Evolutionary conservation across 2,888 invertebrate genomes (phyloP).

Genomic region (Drosophila algonquin): DNA sequence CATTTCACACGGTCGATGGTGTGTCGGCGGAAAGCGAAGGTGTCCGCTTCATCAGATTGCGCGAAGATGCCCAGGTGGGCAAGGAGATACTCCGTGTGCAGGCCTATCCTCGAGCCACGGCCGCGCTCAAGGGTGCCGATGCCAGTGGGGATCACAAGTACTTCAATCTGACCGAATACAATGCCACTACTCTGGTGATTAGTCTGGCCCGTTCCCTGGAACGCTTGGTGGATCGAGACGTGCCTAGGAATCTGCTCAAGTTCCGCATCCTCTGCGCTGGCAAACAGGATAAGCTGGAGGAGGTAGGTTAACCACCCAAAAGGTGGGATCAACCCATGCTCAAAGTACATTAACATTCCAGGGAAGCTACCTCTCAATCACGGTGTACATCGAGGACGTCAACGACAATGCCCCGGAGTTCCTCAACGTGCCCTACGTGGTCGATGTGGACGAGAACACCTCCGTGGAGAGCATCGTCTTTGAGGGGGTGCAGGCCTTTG

Average conservation of each 20-base stretch:
- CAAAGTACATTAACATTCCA: constrained; percentile 76
- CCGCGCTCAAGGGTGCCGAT: constrained; percentile 80
- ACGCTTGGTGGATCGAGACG: constrained; percentile 91
- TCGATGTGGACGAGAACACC: constrained; percentile 92
- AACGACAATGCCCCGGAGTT: constrained; percentile 93
- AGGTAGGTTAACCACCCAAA: constrained; percentile 60
- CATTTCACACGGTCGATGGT: constrained; percentile 89
- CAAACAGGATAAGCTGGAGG: constrained; percentile 81
- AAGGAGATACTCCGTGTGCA: constrained; percentile 91
- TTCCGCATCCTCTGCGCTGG: constrained; percentile 89
- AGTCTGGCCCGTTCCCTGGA: constrained; percentile 91
- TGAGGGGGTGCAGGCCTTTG: constrained; percentile 91
- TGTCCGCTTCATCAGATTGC: constrained; percentile 92
- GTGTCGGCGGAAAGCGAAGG: constrained; percentile 86
- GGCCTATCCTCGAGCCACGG: constrained; percentile 90
- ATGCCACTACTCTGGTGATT: constrained; percentile 90
- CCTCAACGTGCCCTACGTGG: constrained; percentile 90
- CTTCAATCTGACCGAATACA: constrained; percentile 87
- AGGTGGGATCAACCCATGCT: neutral
- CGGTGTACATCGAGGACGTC: constrained; percentile 94
- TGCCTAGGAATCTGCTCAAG: constrained; percentile 92
- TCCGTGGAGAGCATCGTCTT: constrained; percentile 91
- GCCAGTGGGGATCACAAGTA: constrained; percentile 82
- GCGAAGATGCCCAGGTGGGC: constrained; percentile 91
- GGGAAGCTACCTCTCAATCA: constrained; percentile 93